Base-by-base conservation (phyloP, 1,140 invertebrate genomes). In the Leptopilina clavipes region DNA sequence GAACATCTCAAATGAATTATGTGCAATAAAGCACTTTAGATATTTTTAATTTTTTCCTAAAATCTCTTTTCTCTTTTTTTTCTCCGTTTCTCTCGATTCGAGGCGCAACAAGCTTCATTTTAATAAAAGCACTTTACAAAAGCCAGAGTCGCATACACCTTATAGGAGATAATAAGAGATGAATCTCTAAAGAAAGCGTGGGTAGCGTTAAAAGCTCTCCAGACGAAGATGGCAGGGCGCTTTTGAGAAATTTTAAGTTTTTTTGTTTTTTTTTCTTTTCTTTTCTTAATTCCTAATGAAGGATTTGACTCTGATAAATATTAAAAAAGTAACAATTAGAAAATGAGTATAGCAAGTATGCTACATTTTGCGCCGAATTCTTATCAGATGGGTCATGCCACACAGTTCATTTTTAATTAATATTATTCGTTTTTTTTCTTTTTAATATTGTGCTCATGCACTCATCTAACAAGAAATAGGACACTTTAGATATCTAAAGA, bases 251-350 rank as follows among this genome's bases (percentile, higher is more conserved):
- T 77, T 48, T 78, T 73, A 74, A 75, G 31, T 75, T 70, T 8
- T 40, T 40, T 40, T n/a, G n/a, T n/a, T 31, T 31, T 31, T 31
- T 31, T 31, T 6, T 31, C 6, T 40, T 40, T 40, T 40, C 7
- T 74, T 74, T 76, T 79, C 77, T 84, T 87, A 85, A 18, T 76
- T 43, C 73, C 80, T 86, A 84, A 74, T 75, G 80, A 82, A 82
- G 74, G 79, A 78, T 76, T 82, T 78, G 79, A 82, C 81, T 75
- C 45, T 84, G 82, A 86, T 86, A 83, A 83, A 86, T 85, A 87
- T 84, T 83, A 82, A 81, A 84, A 86, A 84, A 85, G 81, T 85
- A 86, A 87, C 83, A 88, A 86, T 84, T 80, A 76, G 77, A 81
- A 84, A 79, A 81, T 74, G 83, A 78, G 81, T 81, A 81, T 79